Conservation (phyloP, 2,797 vertebrate species). For the Sebastes cheni region DNA sequence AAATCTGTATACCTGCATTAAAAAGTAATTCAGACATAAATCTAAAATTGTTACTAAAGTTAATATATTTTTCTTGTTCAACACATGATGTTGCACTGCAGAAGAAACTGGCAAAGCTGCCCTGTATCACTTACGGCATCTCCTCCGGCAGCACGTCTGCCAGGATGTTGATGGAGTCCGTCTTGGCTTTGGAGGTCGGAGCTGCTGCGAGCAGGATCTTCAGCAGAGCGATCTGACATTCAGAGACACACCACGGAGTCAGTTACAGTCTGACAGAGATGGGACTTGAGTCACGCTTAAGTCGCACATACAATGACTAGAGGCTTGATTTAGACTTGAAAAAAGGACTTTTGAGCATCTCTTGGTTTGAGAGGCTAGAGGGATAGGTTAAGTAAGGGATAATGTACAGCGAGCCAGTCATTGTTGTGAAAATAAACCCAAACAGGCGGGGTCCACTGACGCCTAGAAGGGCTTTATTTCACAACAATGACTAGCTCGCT, state of each 20-base stretch:
- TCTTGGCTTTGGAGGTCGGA: conserved; percentile 98
- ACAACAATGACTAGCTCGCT: too few relatives aligned
- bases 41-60: background rate
- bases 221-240: conserved; percentile 91
- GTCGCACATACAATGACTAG: too few relatives aligned
- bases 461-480: too few relatives aligned
- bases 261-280: background rate
- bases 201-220: conserved; percentile 97
- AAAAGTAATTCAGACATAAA: background rate
- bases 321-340: too few relatives aligned
- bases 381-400: too few relatives aligned
- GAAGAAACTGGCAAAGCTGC: background rate
- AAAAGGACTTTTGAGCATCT: too few relatives aligned
- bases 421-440: too few relatives aligned
- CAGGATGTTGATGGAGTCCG: conserved; percentile 98
- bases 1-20: background rate
- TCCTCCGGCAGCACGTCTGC: conserved; percentile 97
- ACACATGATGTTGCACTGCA: background rate
- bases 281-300: too few relatives aligned
- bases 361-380: too few relatives aligned
- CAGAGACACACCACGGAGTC: background rate
- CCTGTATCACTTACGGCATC: conserved; percentile 93
- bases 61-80: background rate
- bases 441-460: too few relatives aligned
- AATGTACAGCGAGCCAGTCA: too few relatives aligned